Percentiles rank a stretch among this genome's conserved stretches.
phyloP scores from a whole-genome alignment of 2,797 vertebrate genomes.

The Melanogrammus aeglefinus region DNA sequence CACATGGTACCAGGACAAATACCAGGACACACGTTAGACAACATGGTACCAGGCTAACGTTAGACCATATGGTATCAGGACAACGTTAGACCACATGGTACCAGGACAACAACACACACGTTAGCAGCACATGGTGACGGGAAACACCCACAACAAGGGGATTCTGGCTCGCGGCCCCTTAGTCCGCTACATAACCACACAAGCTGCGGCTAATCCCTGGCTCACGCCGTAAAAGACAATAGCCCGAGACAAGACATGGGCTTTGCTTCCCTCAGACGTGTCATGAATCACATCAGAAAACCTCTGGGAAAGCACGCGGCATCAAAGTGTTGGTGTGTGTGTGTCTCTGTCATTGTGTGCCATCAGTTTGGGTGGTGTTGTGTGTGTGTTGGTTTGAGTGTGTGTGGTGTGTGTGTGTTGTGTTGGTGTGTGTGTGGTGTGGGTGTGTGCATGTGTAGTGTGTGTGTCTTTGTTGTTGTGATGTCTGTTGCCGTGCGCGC shows the following conservation, averaged over 20 bases:
- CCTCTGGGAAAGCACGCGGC: constrained; percentile 16
- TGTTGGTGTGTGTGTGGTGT: neutral
- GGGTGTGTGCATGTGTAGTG: neutral
- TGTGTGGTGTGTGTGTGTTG: neutral
- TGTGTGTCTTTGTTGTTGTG: neutral
- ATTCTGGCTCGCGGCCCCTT: constrained; percentile 31
- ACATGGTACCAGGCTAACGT: too few species aligned
- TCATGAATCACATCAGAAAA: neutral
- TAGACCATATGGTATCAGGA: too few species aligned
- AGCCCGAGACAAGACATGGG: neutral
- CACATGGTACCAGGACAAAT: too few species aligned
- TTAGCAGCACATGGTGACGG: neutral
- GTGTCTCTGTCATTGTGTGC: neutral
- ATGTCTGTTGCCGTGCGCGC: too few species aligned
- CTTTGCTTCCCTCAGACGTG: neutral
- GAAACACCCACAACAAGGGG: neutral
- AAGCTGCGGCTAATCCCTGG: constrained; percentile 40
- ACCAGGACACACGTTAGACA: too few species aligned
- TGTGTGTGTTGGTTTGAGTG: neutral
- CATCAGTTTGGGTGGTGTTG: neutral
- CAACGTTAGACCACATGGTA: too few species aligned
- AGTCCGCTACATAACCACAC: constrained; percentile 26
- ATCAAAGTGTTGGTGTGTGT: neutral
- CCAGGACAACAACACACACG: neutral
- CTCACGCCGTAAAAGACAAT: neutral